phyloP scores from a whole-genome alignment of 2,797 vertebrate genomes.

The Semaprochilodus insignis region DNA sequence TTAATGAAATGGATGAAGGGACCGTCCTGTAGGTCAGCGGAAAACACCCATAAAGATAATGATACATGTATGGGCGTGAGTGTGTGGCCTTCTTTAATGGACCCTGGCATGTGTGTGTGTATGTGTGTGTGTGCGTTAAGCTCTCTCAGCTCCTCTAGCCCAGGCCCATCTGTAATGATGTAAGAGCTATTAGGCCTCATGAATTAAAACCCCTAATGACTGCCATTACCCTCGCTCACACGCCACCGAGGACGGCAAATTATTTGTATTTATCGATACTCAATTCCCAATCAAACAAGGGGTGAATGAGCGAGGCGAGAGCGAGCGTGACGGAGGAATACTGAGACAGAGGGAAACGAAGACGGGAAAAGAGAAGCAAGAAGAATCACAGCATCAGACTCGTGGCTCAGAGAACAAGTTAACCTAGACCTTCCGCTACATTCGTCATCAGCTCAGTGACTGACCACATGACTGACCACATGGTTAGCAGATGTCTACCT shows the following conservation, averaged over 20 bases:
- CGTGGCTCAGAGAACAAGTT: background rate
- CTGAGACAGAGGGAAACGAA: background rate
- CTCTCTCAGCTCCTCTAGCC: constrained; percentile 11
- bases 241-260: constrained; percentile 31
- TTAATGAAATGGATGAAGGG: too few relatives aligned
- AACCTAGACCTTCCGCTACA: background rate
- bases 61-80: background rate
- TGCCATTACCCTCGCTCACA: constrained; percentile 30
- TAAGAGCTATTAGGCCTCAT: constrained; percentile 26
- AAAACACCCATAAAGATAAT: background rate
- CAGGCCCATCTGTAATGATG: background rate
- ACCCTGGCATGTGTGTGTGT: constrained; percentile 25
- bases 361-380: background rate
- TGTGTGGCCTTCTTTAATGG: background rate
- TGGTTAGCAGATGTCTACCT: too few relatives aligned
- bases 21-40: too few relatives aligned
- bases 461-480: too few relatives aligned
- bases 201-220: constrained; percentile 43
- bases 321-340: background rate
- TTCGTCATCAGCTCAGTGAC: too few relatives aligned
- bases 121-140: constrained; percentile 21
- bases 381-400: too few relatives aligned
- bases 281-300: constrained; percentile 1
- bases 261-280: constrained; percentile 33
- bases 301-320: background rate